A percentile compares a stretch with the other conserved stretches of the same genome.
These are phyloP conservation scores for Leptarthrus brevirostris DNA, from an alignment of 2,888 invertebrate genomes.

Conservation along the genomic window DNA sequence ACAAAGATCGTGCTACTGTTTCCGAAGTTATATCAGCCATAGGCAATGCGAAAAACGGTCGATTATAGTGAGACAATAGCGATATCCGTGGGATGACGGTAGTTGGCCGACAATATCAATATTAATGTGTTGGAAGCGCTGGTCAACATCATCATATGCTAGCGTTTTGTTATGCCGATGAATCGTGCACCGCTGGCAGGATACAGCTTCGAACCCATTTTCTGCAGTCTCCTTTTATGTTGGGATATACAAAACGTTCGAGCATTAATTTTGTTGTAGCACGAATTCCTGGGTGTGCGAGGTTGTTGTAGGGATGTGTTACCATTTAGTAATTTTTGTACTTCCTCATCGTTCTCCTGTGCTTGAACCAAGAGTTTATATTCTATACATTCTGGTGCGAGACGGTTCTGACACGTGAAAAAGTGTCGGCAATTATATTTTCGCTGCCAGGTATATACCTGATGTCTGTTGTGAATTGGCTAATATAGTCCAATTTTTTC, in stretches of 20 bases:
- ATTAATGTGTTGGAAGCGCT: no score
- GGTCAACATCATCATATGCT: no score
- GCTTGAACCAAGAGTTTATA: no score
- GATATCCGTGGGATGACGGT: no score
- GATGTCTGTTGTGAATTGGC: not conserved
- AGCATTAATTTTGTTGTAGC: not conserved
- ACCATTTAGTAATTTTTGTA: no score
- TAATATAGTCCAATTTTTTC: not conserved
- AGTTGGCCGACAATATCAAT: no score
- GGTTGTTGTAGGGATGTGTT: no score
- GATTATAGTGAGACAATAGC: not conserved
- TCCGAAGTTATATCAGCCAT: not conserved
- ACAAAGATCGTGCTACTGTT: not conserved
- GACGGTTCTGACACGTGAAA: no score
- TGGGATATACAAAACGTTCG: not conserved
- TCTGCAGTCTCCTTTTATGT: not conserved
- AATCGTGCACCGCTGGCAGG: not conserved
- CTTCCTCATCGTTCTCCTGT: no score
- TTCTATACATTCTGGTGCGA: no score
- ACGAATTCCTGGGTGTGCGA: no score
- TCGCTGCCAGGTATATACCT: not conserved
- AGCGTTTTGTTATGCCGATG: not conserved
- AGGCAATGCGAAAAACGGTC: not conserved
- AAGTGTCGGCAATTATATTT: not conserved
- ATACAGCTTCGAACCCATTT: not conserved